These are phyloP conservation scores for Wiebesia pumilae DNA, from an alignment of 1,140 invertebrate species.

Conservation along the genomic window DNA sequence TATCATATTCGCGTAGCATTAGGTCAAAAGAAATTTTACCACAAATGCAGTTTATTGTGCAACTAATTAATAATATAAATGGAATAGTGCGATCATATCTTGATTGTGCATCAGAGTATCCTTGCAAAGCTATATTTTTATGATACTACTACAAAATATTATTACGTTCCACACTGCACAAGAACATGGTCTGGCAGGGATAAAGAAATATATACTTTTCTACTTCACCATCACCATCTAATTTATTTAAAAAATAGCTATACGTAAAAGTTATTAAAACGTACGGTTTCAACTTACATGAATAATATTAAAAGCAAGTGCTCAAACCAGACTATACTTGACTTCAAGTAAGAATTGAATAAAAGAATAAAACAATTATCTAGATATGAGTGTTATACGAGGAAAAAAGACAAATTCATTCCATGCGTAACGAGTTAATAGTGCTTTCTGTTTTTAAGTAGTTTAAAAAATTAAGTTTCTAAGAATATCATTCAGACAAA, in stretches of 20 bases:
- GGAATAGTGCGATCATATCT: constrained; percentile 5
- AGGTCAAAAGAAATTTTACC: background rate
- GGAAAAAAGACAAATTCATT: background rate
- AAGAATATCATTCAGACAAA: background rate
- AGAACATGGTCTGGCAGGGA: background rate
- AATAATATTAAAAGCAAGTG: background rate
- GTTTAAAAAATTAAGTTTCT: background rate
- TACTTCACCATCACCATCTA: constrained; percentile 43
- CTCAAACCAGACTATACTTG: constrained; percentile 12
- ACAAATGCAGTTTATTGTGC: background rate
- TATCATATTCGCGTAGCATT: background rate
- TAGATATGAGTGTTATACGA: background rate
- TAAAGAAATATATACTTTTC: constrained; percentile 7
- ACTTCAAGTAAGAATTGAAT: background rate
- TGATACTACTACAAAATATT: background rate
- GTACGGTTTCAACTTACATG: background rate
- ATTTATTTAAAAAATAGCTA: background rate
- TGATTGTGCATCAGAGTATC: constrained; percentile 17
- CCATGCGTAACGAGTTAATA: background rate
- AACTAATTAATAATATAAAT: background rate
- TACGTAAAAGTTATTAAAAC: background rate
- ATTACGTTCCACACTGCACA: background rate
- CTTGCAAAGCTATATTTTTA: constrained; percentile 6
- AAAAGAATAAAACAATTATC: background rate
- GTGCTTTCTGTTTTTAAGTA: background rate